Percentiles rank a stretch among this genome's conserved stretches.
Evolutionary conservation across 2,888 invertebrate species (phyloP).

Genomic region (Agriotes lineatus): DNA sequence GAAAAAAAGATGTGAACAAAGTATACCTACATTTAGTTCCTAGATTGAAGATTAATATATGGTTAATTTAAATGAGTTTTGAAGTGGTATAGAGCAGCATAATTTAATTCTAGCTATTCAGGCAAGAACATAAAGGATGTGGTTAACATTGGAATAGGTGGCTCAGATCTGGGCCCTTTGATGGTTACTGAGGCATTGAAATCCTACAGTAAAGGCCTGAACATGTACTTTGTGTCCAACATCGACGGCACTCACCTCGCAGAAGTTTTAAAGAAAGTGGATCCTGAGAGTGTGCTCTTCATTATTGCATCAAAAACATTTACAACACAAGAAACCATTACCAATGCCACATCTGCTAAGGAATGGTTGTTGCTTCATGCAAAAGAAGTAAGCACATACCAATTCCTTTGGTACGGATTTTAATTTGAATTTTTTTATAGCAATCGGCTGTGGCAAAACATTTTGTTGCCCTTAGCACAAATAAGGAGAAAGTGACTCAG

Average conservation of each 20-base stretch:
- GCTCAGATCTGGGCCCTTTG: conserved; percentile 97
- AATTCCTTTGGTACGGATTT: background rate
- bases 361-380: conserved; percentile 90
- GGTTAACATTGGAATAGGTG: conserved; percentile 99
- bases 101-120: conserved; percentile 74
- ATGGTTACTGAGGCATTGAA: conserved; percentile 99
- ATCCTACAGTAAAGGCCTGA: conserved; percentile 88
- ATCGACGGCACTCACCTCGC: conserved; percentile 99
- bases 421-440: conserved; percentile 64
- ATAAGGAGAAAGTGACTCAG: conserved; percentile 91
- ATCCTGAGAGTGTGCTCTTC: conserved; percentile 95
- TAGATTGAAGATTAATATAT: no score
- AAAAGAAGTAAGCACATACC: conserved; percentile 78
- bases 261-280: conserved; percentile 89
- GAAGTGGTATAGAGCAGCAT: background rate
- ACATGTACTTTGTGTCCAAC: conserved; percentile 97
- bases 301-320: conserved; percentile 99
- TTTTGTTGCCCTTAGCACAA: conserved; percentile 98
- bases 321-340: conserved; percentile 99
- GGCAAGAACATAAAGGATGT: conserved; percentile 97
- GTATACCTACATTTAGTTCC: no score
- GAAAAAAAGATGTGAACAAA: no score
- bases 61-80: background rate
- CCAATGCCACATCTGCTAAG: conserved; percentile 98
- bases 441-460: conserved; percentile 91